Evolutionary conservation across 2,888 invertebrate genomes (phyloP), one percentile per base, ranked within the genome.

Genomic region (Sialis fuliginosa): DNA sequence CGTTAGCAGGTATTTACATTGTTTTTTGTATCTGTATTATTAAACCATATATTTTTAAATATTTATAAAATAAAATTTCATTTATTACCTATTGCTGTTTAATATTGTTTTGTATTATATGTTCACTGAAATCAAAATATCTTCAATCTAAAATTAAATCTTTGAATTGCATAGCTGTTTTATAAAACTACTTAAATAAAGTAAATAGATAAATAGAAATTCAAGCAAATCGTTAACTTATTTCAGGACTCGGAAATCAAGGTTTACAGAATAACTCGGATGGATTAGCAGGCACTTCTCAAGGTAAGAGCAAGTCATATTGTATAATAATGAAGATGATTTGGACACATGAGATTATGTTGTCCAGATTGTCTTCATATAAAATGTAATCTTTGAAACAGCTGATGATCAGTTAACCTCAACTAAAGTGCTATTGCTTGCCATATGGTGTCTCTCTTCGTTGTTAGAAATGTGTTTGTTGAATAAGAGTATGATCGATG

Each of bases 261-360:
- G 67, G 65, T 48, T 57, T 77, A 51, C 62, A 61, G 52, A 58
- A 60, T 62, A 66, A 70, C 53, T 71, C 75, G 50, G 85, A 84
- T 66, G 81, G 81, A 65, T 70, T 85, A 63, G 84, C 85, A 57
- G 81, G 83, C 62, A 85, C 86, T 60, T 86, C 86, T 59, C 86
- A 86, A 85, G 86, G 86, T 86, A 78, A 81, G 81, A 47, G 41
- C 13, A 10, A 10, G 37, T 37, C 12, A 10, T 10, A 37, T n/a
- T 37, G 10, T 10, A n/a, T 37, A n/a, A 12, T 10, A 10, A 6
- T 37, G 37, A 37, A 37, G 37, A 37, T 37, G 10, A 37, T 37
- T 12, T 37, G 37, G 37, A 37, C 22, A 22, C 22, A 22, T 22
- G 4, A 22, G 22, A 22, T 22, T 22, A 22, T 22, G 22, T 22